These are phyloP conservation scores for Prinia subflava DNA, from an alignment of 2,113 vertebrate genomes.

Conservation along the genomic window DNA sequence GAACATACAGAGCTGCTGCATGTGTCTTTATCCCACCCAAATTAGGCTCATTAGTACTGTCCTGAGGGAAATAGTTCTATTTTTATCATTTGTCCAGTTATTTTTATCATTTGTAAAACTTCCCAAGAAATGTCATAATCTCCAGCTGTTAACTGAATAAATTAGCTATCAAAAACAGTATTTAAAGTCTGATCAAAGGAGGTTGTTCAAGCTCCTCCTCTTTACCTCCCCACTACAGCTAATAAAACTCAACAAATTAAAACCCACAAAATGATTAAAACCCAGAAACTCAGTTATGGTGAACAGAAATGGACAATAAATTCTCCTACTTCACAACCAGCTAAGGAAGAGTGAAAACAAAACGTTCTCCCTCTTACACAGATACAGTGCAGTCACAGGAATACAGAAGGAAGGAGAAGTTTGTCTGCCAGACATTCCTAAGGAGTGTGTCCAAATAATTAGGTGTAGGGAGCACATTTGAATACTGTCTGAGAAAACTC, in stretches of 20 bases:
- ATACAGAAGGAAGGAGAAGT: not conserved
- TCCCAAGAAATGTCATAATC: not conserved
- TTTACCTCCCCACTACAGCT: not conserved
- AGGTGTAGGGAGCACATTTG: not conserved
- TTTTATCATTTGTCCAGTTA: not conserved
- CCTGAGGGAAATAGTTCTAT: constrained; percentile 17
- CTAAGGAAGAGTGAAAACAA: not conserved
- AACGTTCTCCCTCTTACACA: not conserved
- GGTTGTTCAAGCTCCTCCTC: not conserved
- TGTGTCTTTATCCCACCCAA: not conserved
- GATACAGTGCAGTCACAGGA: not conserved
- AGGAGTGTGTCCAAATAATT: not conserved
- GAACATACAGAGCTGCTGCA: not conserved
- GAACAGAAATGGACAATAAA: not conserved
- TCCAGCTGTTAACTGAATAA: constrained; percentile 17
- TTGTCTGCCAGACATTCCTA: not conserved
- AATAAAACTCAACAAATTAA: not conserved
- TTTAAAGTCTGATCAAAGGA: not conserved
- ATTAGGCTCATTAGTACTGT: not conserved
- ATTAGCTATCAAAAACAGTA: not conserved
- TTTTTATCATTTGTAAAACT: constrained; percentile 1
- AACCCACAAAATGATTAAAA: not conserved
- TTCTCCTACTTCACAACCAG: not conserved
- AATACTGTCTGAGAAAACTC: not conserved
- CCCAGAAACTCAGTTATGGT: not conserved